These are phyloP conservation scores for Terebella lapidaria DNA, from an alignment of 2,888 invertebrate genomes.

Conservation along the genomic window DNA sequence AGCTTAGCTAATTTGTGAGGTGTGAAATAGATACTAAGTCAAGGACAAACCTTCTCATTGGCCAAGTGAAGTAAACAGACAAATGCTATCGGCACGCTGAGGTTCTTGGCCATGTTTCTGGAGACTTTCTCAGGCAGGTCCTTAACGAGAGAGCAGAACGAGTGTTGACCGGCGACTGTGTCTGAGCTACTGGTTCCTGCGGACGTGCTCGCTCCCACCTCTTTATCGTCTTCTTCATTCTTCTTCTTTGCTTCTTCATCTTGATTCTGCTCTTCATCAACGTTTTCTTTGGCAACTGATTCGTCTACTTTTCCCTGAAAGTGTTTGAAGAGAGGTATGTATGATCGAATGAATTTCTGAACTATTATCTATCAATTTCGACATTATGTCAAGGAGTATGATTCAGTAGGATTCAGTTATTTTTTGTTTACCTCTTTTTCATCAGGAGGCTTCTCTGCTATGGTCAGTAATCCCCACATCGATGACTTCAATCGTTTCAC, in stretches of 20 bases:
- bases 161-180: slow-evolving; percentile 8
- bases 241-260: background rate
- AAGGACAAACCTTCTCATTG: slow-evolving; percentile 73
- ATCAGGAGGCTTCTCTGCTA: too few relatives aligned
- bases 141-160: slow-evolving; percentile 24
- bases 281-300: background rate
- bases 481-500: slow-evolving; percentile 76
- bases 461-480: slow-evolving; percentile 59
- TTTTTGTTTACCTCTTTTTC: too few relatives aligned
- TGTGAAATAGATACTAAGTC: too few relatives aligned
- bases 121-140: slow-evolving; percentile 44
- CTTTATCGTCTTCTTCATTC: background rate
- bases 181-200: background rate
- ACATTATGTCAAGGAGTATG: too few relatives aligned
- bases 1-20: too few relatives aligned
- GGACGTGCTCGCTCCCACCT: background rate
- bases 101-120: slow-evolving; percentile 64
- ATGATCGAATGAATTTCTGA: too few relatives aligned
- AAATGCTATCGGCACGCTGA: slow-evolving; percentile 74
- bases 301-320: too few relatives aligned
- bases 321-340: too few relatives aligned
- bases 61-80: slow-evolving; percentile 77
- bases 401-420: too few relatives aligned
- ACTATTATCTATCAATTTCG: too few relatives aligned
- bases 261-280: background rate